A percentile compares a stretch with the other conserved stretches of the same genome.
phyloP scores from a whole-genome alignment of 2,113 vertebrate genomes.

The Oenanthe melanoleuca region DNA sequence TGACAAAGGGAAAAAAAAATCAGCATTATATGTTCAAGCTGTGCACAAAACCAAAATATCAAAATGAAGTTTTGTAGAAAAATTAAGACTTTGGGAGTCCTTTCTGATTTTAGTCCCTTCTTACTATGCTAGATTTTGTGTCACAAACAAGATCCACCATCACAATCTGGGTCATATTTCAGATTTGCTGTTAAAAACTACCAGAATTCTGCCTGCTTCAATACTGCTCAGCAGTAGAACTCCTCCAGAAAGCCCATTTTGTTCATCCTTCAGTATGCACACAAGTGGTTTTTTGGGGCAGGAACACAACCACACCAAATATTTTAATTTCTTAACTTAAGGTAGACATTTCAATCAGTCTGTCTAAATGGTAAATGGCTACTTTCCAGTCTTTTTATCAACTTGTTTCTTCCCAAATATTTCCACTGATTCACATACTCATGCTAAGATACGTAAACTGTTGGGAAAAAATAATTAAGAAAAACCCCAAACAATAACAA shows the following conservation, averaged over 20 bases:
- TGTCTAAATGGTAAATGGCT: background rate
- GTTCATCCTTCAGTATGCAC: background rate
- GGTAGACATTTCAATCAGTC: background rate
- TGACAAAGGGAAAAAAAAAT: background rate
- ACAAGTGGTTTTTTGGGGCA: accelerated
- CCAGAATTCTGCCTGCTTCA: background rate
- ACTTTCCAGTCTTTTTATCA: background rate
- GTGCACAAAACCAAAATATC: background rate
- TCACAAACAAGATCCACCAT: background rate
- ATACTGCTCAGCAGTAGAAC: background rate
- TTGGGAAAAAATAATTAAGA: background rate
- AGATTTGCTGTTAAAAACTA: background rate
- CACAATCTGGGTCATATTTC: background rate
- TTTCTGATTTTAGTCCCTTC: background rate
- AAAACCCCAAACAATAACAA: background rate
- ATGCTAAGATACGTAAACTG: background rate
- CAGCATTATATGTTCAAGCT: background rate
- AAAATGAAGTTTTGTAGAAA: background rate
- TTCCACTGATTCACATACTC: background rate
- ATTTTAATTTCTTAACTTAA: background rate
- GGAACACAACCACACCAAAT: background rate
- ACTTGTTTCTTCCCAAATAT: background rate
- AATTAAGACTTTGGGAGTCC: background rate
- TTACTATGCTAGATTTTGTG: background rate
- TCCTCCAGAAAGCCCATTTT: background rate